Conservation (phyloP, 2,888 invertebrate species). For the Nomada lathburiana region DNA sequence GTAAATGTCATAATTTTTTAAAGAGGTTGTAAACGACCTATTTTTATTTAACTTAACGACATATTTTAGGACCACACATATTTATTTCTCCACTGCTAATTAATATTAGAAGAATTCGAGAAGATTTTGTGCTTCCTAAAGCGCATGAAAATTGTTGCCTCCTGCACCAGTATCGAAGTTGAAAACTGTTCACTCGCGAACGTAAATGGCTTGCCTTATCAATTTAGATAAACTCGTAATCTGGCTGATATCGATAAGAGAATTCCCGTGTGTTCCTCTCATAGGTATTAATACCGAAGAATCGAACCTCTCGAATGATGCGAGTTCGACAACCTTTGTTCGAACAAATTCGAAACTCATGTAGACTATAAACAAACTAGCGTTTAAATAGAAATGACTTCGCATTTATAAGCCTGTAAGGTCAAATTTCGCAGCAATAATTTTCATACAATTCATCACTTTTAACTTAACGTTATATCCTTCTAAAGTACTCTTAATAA, state of each 20-base stretch:
- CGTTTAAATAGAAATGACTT: neutral
- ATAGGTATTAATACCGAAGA: neutral
- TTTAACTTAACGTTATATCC: neutral
- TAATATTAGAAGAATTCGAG: no score
- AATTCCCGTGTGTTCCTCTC: neutral
- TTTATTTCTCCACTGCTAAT: no score
- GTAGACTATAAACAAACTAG: neutral
- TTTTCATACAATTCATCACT: neutral
- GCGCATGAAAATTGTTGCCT: slow-evolving; percentile 1
- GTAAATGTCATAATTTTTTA: no score
- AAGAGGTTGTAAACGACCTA: no score
- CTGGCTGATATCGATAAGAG: slow-evolving; percentile 32
- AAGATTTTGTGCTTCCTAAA: neutral
- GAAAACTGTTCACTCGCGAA: slow-evolving; percentile 4
- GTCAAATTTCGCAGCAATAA: neutral
- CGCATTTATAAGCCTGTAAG: no score
- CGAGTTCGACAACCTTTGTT: slow-evolving; percentile 14
- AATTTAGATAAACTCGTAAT: slow-evolving; percentile 39
- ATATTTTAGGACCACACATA: no score
- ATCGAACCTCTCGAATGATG: neutral
- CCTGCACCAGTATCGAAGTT: neutral
- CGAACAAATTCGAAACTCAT: neutral
- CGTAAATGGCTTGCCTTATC: slow-evolving; percentile 37
- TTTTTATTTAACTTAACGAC: no score
- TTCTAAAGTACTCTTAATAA: neutral